phyloP scores from a whole-genome alignment of 2,888 invertebrate species.

The Drosophila vallismaia region DNA sequence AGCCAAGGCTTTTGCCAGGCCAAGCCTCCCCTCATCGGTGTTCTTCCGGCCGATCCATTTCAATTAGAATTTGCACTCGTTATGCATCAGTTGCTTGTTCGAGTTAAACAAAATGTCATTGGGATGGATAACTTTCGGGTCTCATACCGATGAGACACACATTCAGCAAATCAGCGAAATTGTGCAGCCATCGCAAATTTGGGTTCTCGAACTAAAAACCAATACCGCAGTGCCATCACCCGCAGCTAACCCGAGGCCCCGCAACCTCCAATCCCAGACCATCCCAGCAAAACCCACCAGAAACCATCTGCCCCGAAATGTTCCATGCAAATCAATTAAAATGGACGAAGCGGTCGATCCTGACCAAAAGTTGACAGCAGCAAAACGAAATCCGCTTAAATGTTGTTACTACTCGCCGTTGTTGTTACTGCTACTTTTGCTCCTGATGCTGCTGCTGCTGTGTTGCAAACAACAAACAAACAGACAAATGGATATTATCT shows the following conservation, averaged over 20 bases:
- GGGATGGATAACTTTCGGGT: conserved; percentile 23
- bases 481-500: conserved; percentile 75
- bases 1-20: background rate
- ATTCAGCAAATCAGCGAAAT: conserved; percentile 36
- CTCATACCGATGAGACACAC: conserved; percentile 22
- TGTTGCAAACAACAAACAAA: conserved; percentile 51
- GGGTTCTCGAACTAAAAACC: conserved; percentile 23
- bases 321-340: conserved; percentile 75
- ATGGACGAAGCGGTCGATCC: conserved; percentile 51
- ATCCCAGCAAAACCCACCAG: background rate
- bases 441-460: conserved; percentile 28
- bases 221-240: conserved; percentile 11
- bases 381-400: conserved; percentile 69
- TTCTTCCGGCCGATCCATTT: conserved; percentile 47
- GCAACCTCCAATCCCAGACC: background rate
- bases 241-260: background rate
- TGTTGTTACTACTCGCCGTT: conserved; percentile 37
- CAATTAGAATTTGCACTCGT: conserved; percentile 40
- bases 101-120: conserved; percentile 24
- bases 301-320: conserved; percentile 31
- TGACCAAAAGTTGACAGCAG: conserved; percentile 71
- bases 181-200: conserved; percentile 36
- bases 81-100: conserved; percentile 31
- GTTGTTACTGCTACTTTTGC: conserved; percentile 24
- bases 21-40: background rate